Evolutionary conservation across 2,888 invertebrate species (phyloP).

Genomic region (Pinctada fucata): DNA sequence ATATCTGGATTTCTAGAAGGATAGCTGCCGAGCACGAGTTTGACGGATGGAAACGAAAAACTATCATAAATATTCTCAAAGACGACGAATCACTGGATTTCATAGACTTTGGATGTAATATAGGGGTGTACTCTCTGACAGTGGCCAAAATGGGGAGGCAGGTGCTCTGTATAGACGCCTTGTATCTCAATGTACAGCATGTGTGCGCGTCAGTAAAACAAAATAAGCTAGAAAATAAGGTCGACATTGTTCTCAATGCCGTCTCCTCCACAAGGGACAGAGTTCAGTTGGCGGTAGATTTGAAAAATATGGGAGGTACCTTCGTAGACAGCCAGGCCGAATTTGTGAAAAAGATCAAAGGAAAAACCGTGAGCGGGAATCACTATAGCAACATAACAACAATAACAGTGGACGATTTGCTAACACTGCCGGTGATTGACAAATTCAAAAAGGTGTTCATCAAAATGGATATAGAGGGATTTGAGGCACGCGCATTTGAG

Average conservation of each 20-base stretch:
- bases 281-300: slow-evolving; percentile 33
- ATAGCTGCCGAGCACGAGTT: slow-evolving; percentile 22
- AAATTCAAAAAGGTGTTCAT: slow-evolving; percentile 32
- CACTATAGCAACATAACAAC: slow-evolving; percentile 32
- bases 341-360: slow-evolving; percentile 34
- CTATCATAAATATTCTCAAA: slow-evolving; percentile 9
- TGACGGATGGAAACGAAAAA: slow-evolving; percentile 21
- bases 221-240: slow-evolving; percentile 11
- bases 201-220: slow-evolving; percentile 32
- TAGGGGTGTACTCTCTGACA: slow-evolving; percentile 27
- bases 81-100: slow-evolving; percentile 21
- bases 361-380: slow-evolving; percentile 21
- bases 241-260: slow-evolving; percentile 31
- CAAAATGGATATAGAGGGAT: slow-evolving; percentile 42
- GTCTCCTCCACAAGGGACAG: slow-evolving; percentile 14
- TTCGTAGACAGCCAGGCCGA: slow-evolving; percentile 31
- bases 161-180: slow-evolving; percentile 29
- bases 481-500: slow-evolving; percentile 34
- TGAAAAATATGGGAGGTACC: slow-evolving; percentile 41
- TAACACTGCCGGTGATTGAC: slow-evolving; percentile 32
- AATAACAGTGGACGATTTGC: slow-evolving; percentile 35
- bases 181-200: slow-evolving; percentile 28
- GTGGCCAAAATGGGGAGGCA: slow-evolving; percentile 32
- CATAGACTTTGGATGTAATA: slow-evolving; percentile 36
- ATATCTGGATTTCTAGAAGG: slow-evolving; percentile 31